Percentiles rank a stretch among this genome's conserved stretches.
Evolutionary conservation across 2,113 vertebrate genomes (phyloP).

Genomic region (Bagarius yarrelli): DNA sequence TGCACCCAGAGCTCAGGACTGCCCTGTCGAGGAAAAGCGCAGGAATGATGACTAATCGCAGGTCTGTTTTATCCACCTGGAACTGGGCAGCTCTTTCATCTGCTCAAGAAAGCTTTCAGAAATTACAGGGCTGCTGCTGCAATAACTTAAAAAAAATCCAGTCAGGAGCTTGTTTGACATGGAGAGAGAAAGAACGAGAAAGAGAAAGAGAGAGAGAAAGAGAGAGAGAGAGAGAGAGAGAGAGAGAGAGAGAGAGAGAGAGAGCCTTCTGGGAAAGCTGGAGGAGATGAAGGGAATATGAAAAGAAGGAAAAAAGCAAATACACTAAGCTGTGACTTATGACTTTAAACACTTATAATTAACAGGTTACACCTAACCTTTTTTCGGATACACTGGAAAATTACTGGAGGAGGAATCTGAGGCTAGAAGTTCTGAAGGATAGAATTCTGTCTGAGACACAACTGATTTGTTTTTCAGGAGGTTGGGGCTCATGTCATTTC

Average conservation of each 20-base stretch:
- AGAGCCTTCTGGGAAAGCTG: constrained; percentile 43
- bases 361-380: not conserved
- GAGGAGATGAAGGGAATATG: not conserved
- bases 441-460: not conserved
- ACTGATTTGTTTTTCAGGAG: constrained; percentile 32
- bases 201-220: no score
- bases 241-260: not conserved
- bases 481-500: constrained; percentile 53
- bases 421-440: not conserved
- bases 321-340: not conserved
- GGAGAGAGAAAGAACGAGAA: constrained; percentile 31
- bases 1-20: not conserved
- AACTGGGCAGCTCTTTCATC: constrained; percentile 66
- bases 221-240: not conserved
- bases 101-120: constrained; percentile 57
- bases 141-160: constrained; percentile 45
- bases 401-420: not conserved
- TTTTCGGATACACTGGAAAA: not conserved
- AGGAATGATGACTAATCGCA: constrained; percentile 44
- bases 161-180: constrained; percentile 44
- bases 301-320: not conserved
- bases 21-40: constrained; percentile 42
- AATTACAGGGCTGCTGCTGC: constrained; percentile 64
- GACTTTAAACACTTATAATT: not conserved
- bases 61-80: constrained; percentile 67